Base-by-base conservation (phyloP, 1,140 invertebrate species). In the Tachypleus tridentatus region DNA sequence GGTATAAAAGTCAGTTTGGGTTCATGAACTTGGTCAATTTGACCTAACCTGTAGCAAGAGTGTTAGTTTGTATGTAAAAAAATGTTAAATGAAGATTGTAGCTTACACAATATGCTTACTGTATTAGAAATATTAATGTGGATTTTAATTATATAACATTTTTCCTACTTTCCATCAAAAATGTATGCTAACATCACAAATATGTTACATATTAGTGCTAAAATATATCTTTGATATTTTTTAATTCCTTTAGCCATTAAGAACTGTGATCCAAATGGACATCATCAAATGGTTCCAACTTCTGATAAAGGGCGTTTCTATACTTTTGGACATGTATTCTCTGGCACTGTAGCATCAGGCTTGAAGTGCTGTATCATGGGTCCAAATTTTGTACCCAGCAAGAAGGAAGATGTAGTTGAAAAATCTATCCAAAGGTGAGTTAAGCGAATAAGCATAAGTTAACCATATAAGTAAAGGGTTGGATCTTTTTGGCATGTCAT, bases 261-360 rank as follows among this genome's bases (percentile, higher is more conserved):
- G 86, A 90, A 79, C 74, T 99, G 97, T 77, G 92, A 99, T 79
- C 87, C 94, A 5, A 88, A 96, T 71, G 97, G 86, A 70, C 95
- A 94, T 47, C 83, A 99, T 51, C 99, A 99, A 82, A 99, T 99
- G 97, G 97, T 99, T 78, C 97, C 97, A 65, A 99, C 97, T 4
- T 91, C 91, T 57, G 97, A 99, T 78, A 99, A 99, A 81, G 97
- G 97, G 69, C 87, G 97, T 78, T 99, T 99, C 86, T 99, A 97
- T 79, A 97, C 97, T 65, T 99, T 99, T 77, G 97, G 97, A 66
- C 94, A 97, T 83, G 97, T 99, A 7, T 99, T 99, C 83, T 91
- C 96, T 73, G 97, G 97, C 73, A 95, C 89, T 77, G 89, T 87
- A 9, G 83, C 83, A 63, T 98, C 95, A 68, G 96, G 96, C 64